phyloP scores from a whole-genome alignment of 1,140 invertebrate genomes.

The Galendromus occidentalis region DNA sequence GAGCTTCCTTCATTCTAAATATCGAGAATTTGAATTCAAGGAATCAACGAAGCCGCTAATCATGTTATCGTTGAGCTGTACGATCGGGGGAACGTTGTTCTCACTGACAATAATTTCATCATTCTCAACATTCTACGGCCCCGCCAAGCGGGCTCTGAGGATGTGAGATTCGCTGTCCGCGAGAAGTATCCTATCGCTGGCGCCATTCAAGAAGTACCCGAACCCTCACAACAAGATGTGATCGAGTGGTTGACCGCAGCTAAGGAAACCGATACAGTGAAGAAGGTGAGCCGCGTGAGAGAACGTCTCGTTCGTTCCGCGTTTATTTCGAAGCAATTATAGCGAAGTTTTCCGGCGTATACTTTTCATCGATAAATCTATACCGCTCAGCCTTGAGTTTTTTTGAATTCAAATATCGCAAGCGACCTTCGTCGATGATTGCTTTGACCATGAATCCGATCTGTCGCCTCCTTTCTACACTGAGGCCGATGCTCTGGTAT shows the following conservation, averaged over 20 bases:
- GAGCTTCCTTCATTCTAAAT: too few species aligned
- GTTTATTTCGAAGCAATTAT: too few species aligned
- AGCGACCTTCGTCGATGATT: too few species aligned
- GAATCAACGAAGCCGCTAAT: constrained; percentile 67
- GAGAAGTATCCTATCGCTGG: constrained; percentile 68
- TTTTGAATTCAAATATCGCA: too few species aligned
- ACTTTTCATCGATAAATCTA: too few species aligned
- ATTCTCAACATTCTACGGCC: constrained; percentile 85
- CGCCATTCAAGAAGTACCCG: constrained; percentile 29
- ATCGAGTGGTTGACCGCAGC: constrained; percentile 40
- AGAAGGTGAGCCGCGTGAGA: constrained; percentile 47
- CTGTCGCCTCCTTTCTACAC: too few species aligned
- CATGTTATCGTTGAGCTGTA: constrained; percentile 92
- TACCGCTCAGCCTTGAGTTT: too few species aligned
- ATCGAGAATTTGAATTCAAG: background rate
- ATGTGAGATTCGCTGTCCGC: constrained; percentile 69
- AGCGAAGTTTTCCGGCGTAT: too few species aligned
- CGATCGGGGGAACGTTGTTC: constrained; percentile 84
- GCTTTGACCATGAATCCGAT: too few species aligned
- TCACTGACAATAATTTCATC: constrained; percentile 73
- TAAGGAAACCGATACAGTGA: constrained; percentile 53
- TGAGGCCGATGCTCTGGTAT: too few species aligned
- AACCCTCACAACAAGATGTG: constrained; percentile 21
- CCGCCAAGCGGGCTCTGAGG: constrained; percentile 66
- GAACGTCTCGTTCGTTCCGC: too few species aligned